Evolutionary conservation across 2,797 vertebrate genomes (phyloP).

Genomic region (Acanthurus lineatus): DNA sequence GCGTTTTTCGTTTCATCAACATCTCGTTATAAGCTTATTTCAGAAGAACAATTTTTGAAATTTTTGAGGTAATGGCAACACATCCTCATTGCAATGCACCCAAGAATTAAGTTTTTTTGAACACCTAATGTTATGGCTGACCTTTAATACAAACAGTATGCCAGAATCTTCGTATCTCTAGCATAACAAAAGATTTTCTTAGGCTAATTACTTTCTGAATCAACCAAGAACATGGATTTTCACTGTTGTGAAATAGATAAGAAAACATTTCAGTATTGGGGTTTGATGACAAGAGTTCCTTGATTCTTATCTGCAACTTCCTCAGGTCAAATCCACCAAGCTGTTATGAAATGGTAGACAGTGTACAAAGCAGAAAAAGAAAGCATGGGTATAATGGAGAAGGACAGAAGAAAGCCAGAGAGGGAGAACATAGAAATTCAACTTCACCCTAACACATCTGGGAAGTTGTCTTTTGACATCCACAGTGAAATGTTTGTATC

Average conservation of each 20-base stretch:
- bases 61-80: too few species aligned
- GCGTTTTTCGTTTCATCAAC: too few species aligned
- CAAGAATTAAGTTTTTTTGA: too few species aligned
- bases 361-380: conserved; percentile 19
- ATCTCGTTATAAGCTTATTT: too few species aligned
- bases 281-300: conserved; percentile 6
- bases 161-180: conserved; percentile 3
- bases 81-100: too few species aligned
- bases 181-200: not conserved
- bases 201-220: conserved; percentile 2
- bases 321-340: conserved; percentile 13
- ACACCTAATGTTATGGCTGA: not conserved
- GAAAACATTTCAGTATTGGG: not conserved
- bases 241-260: conserved; percentile 14
- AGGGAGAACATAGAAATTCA: conserved; percentile 17
- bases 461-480: conserved; percentile 57
- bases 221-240: not conserved
- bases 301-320: conserved; percentile 28
- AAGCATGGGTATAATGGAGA: not conserved
- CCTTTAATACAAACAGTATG: not conserved
- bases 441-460: conserved; percentile 47
- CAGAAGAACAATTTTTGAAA: too few species aligned
- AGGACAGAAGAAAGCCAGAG: conserved; percentile 38
- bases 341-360: conserved; percentile 27
- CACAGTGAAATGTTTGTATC: conserved; percentile 59